Conservation (phyloP, 2,797 vertebrate genomes). For the Percopsis omiscomaycus region DNA sequence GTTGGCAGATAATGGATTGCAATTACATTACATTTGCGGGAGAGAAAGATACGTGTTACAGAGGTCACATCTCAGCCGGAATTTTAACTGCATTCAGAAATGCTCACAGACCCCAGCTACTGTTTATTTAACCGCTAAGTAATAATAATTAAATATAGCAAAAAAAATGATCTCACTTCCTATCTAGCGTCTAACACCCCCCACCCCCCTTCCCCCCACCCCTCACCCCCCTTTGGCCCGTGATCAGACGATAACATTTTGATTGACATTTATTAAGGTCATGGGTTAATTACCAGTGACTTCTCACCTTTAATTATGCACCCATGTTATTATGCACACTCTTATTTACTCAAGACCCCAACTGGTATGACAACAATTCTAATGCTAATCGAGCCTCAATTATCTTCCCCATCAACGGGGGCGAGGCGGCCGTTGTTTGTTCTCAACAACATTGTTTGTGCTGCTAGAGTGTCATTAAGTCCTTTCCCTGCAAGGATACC, state of each 20-base stretch:
- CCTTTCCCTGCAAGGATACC: conserved; percentile 48
- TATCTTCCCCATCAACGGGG: conserved; percentile 67
- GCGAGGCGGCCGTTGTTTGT: conserved; percentile 63
- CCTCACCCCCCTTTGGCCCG: conserved; percentile 32
- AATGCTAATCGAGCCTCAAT: conserved; percentile 71
- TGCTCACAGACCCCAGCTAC: conserved; percentile 7
- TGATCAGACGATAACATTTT: conserved; percentile 67
- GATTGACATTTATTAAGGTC: conserved; percentile 74
- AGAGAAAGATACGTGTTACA: conserved; percentile 37
- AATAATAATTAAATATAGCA: conserved; percentile 28
- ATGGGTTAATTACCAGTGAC: conserved; percentile 67
- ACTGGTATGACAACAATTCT: conserved; percentile 65
- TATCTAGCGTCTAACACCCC: not conserved
- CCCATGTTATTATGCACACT: conserved; percentile 56
- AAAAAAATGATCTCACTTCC: conserved; percentile 15
- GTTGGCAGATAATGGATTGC: conserved; percentile 47
- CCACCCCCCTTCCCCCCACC: not conserved
- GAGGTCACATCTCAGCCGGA: conserved; percentile 33
- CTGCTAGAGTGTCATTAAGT: conserved; percentile 64
- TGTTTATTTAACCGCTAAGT: conserved; percentile 11
- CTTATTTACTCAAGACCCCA: conserved; percentile 65
- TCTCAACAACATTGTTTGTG: conserved; percentile 66
- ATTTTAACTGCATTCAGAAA: conserved; percentile 27
- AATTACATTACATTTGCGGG: conserved; percentile 37
- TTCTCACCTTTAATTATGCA: conserved; percentile 68